A percentile compares a stretch with the other conserved stretches of the same genome.
Conservation (phyloP, 1,140 invertebrate genomes). For the Hyphantria cunea region DNA sequence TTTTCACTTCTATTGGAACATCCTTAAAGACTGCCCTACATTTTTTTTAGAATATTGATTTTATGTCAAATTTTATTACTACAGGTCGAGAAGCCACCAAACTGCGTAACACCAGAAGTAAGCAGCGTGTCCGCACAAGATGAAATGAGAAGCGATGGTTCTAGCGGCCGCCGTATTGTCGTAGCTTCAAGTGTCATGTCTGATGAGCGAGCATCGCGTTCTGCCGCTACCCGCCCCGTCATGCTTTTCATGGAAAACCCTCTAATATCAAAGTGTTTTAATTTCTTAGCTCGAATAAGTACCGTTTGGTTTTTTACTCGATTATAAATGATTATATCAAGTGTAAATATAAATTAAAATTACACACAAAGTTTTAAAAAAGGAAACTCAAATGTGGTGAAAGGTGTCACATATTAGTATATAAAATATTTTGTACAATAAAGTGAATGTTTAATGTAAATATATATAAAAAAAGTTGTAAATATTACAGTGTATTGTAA, state of each 20-base stretch:
- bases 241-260: slow-evolving; percentile 39
- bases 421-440: too few species aligned
- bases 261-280: slow-evolving; percentile 34
- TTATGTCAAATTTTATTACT: too few species aligned
- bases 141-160: slow-evolving; percentile 60
- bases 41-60: too few species aligned
- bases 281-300: slow-evolving; percentile 16
- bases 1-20: too few species aligned
- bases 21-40: too few species aligned
- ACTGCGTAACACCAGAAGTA: slow-evolving; percentile 63
- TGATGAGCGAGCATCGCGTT: slow-evolving; percentile 79
- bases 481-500: slow-evolving; percentile 47
- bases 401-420: too few species aligned
- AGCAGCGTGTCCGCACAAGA: slow-evolving; percentile 70
- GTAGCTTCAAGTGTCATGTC: slow-evolving; percentile 84
- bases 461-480: slow-evolving; percentile 45
- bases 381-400: too few species aligned
- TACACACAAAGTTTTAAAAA: too few species aligned
- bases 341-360: too few species aligned
- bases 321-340: slow-evolving; percentile 13
- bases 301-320: slow-evolving; percentile 10
- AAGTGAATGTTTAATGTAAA: too few species aligned
- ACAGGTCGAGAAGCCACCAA: slow-evolving; percentile 56
- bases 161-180: slow-evolving; percentile 76
- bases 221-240: slow-evolving; percentile 47